Conservation (phyloP, 2,797 vertebrate genomes). For the Cirrhinus molitorella region DNA sequence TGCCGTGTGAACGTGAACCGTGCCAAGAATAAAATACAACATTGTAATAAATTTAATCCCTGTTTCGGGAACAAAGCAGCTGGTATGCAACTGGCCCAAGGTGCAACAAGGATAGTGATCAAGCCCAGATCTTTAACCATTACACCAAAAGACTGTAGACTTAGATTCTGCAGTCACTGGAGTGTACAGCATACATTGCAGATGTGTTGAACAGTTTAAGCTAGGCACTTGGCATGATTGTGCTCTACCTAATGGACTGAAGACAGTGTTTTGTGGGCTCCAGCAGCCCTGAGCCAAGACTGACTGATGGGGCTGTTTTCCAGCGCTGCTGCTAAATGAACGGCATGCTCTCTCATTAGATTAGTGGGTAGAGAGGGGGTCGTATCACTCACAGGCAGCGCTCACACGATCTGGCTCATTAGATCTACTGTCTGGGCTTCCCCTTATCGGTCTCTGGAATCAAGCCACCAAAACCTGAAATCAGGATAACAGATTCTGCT, state of each 20-base stretch:
- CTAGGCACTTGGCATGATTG: not conserved
- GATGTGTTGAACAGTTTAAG: conserved; percentile 5
- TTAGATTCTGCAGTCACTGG: not conserved
- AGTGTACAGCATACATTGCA: not conserved
- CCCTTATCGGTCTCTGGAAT: conserved; percentile 40
- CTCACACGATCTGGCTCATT: conserved; percentile 49
- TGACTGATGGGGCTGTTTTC: conserved; percentile 30
- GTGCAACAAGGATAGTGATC: too few relatives aligned
- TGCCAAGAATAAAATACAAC: too few relatives aligned
- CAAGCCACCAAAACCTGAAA: not conserved
- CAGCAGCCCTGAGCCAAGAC: conserved; percentile 22
- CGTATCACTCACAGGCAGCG: conserved; percentile 9
- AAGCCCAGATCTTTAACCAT: not conserved
- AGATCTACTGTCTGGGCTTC: conserved; percentile 34
- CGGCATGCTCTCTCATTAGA: conserved; percentile 40
- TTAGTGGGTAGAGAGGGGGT: conserved; percentile 43
- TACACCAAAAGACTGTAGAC: not conserved
- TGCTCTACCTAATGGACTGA: conserved; percentile 26
- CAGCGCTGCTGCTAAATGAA: conserved; percentile 27
- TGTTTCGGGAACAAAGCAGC: too few relatives aligned
- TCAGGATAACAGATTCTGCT: not conserved
- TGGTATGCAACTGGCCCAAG: too few relatives aligned
- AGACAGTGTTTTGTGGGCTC: conserved; percentile 22
- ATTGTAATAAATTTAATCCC: too few relatives aligned
- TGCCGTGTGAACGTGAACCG: too few relatives aligned